A percentile compares a stretch with the other conserved stretches of the same genome.
Evolutionary conservation across 2,888 invertebrate species (phyloP).

Genomic region (Chrysotoxum bicinctum): DNA sequence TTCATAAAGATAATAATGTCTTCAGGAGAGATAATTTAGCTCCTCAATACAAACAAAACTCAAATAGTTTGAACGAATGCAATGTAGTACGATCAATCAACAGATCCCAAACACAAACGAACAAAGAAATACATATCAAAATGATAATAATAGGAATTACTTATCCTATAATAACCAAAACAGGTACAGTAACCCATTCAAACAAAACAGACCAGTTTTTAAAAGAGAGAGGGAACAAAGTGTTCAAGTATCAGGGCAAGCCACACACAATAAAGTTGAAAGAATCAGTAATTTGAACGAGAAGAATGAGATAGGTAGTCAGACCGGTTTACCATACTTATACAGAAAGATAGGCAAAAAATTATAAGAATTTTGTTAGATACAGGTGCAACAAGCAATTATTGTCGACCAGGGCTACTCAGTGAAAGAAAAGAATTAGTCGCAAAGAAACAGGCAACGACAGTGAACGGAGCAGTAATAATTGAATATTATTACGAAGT

Average conservation of each 20-base stretch:
- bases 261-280: constrained; percentile 1
- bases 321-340: constrained; percentile 16
- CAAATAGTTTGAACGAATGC: constrained; percentile 12
- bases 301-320: constrained; percentile 3
- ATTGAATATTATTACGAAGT: constrained; percentile 19
- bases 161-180: constrained; percentile 9
- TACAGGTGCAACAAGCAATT: constrained; percentile 7
- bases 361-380: constrained; percentile 5
- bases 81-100: constrained; percentile 14
- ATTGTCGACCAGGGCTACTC: constrained; percentile 12
- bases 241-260: background rate
- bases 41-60: constrained; percentile 13
- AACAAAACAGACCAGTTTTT: constrained; percentile 16
- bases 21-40: constrained; percentile 13
- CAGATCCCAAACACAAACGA: constrained; percentile 6
- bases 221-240: background rate
- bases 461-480: constrained; percentile 15
- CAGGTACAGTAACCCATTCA: background rate
- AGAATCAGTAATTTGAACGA: constrained; percentile 15
- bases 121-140: constrained; percentile 7
- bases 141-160: constrained; percentile 10
- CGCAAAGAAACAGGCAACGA: constrained; percentile 17
- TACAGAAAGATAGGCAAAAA: constrained; percentile 18
- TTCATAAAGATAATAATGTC: constrained; percentile 19
- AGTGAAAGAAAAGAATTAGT: constrained; percentile 19